Evolutionary conservation across 2,888 invertebrate species (phyloP).

Genomic region (Cryptocheilus praepositus): DNA sequence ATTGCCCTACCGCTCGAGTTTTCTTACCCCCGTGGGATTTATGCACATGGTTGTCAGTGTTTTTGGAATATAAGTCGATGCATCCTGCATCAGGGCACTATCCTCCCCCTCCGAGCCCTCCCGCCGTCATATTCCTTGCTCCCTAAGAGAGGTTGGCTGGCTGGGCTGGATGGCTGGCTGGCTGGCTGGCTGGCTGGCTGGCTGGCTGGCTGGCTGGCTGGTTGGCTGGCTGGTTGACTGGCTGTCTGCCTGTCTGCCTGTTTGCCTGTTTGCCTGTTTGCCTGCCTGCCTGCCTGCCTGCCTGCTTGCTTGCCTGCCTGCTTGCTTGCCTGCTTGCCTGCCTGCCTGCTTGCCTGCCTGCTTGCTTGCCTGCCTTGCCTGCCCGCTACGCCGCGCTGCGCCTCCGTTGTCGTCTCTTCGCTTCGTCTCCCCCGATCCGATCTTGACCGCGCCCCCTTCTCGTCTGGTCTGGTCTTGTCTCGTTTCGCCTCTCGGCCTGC

Average conservation of each 20-base stretch:
- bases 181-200: neutral
- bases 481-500: slow-evolving; percentile 18
- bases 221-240: no score
- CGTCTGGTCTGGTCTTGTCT: slow-evolving; percentile 34
- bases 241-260: no score
- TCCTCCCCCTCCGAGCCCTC: slow-evolving; percentile 12
- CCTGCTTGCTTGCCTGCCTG: no score
- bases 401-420: slow-evolving; percentile 16
- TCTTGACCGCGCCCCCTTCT: slow-evolving; percentile 50
- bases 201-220: no score
- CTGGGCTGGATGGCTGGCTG: no score
- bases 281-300: no score
- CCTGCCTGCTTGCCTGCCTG: no score
- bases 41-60: neutral
- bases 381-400: slow-evolving; percentile 9
- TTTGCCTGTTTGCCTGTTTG: no score
- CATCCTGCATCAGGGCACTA: neutral
- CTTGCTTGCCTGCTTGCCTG: no score
- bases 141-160: slow-evolving; percentile 26
- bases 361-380: neutral
- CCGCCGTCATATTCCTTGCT: neutral
- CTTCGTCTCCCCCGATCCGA: slow-evolving; percentile 35
- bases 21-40: neutral
- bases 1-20: neutral
- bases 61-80: slow-evolving; percentile 13